Percentiles rank a stretch among this genome's conserved stretches.
Conservation (phyloP, 2,113 vertebrate species). For the Syrmaticus mikado region DNA sequence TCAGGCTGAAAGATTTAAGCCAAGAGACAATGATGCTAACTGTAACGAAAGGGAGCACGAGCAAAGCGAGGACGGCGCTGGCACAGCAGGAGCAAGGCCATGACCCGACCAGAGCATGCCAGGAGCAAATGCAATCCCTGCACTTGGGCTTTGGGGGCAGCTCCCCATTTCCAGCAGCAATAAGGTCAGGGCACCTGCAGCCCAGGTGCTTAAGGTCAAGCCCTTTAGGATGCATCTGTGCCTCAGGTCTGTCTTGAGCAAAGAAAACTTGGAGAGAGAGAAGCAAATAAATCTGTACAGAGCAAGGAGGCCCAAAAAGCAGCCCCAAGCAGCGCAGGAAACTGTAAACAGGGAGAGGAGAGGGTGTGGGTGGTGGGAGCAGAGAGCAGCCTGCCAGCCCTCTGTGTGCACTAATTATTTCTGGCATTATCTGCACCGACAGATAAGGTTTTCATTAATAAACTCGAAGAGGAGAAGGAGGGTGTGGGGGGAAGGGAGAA, state of each 20-base stretch:
- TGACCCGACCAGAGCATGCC: background rate
- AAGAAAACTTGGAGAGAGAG: background rate
- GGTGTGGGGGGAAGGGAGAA: background rate
- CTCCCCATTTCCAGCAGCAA: background rate
- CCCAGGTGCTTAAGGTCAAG: background rate
- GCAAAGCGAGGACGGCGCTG: background rate
- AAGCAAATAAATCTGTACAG: background rate
- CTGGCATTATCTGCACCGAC: constrained; percentile 39
- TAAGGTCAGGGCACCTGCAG: background rate
- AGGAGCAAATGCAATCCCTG: background rate
- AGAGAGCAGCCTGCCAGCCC: background rate
- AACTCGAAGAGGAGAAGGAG: background rate
- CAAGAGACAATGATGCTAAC: background rate
- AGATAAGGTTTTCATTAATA: constrained; percentile 69
- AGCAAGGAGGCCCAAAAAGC: background rate
- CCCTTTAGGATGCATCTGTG: fast-evolving
- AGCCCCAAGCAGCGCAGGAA: background rate
- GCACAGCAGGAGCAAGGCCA: background rate
- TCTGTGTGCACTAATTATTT: constrained; percentile 62
- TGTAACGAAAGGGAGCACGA: fast-evolving
- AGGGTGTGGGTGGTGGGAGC: background rate
- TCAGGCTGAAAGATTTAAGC: constrained; percentile 52
- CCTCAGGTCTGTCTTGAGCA: background rate
- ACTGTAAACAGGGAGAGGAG: background rate
- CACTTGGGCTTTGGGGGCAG: background rate